Conservation (phyloP, 1,140 invertebrate genomes). For the Plectrocnemia conspersa region DNA sequence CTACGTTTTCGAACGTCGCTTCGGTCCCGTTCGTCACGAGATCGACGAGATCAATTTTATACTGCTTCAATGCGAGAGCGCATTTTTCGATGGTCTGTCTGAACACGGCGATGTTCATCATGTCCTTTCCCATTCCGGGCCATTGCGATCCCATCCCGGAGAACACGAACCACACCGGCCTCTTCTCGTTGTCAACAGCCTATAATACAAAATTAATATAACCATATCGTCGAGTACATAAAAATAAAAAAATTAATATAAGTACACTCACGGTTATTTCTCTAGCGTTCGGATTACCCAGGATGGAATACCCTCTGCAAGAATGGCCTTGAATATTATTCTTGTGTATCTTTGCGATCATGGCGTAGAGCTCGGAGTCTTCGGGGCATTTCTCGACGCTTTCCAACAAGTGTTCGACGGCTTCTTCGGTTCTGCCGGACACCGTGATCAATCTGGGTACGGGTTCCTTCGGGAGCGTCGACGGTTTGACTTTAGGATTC, state of each 20-base stretch:
- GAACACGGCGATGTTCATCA: conserved; percentile 79
- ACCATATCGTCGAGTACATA: neutral
- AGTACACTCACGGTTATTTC: conserved; percentile 47
- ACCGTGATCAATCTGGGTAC: conserved; percentile 70
- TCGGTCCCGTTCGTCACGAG: conserved; percentile 73
- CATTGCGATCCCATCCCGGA: conserved; percentile 97
- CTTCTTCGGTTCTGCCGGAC: conserved; percentile 81
- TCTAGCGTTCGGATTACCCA: conserved; percentile 50
- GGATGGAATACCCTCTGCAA: conserved; percentile 72
- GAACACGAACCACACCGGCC: conserved; percentile 91
- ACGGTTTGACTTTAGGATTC: conserved; percentile 65
- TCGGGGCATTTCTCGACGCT: conserved; percentile 55
- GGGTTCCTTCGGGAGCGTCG: conserved; percentile 49
- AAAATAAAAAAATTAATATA: neutral
- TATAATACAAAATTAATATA: conserved; percentile 11
- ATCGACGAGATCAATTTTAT: conserved; percentile 76
- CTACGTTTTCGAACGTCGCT: conserved; percentile 72
- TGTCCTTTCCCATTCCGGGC: conserved; percentile 84
- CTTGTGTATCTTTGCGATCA: conserved; percentile 71
- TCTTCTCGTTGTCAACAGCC: conserved; percentile 48
- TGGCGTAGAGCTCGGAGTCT: conserved; percentile 72
- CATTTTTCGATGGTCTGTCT: conserved; percentile 70
- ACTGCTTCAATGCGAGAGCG: conserved; percentile 68
- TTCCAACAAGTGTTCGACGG: conserved; percentile 64
- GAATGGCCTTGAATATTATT: conserved; percentile 64